Percentiles rank a stretch among this genome's conserved stretches.
These are phyloP conservation scores for Menura novaehollandiae DNA, from an alignment of 2,113 vertebrate species.

Conservation along the genomic window DNA sequence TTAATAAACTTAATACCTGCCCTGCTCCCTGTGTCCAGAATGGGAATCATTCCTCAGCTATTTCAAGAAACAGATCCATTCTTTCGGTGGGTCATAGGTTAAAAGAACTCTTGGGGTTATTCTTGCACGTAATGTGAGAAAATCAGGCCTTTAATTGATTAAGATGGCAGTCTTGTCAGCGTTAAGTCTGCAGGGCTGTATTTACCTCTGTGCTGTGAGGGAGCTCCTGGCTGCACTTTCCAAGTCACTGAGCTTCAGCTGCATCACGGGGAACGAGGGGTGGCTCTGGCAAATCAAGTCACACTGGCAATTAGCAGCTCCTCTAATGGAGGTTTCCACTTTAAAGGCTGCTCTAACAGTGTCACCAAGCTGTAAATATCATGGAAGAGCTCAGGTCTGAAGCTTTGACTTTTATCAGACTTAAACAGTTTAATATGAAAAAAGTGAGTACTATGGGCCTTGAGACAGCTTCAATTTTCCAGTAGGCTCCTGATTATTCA, in stretches of 20 bases:
- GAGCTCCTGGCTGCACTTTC: neutral
- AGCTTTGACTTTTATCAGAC: neutral
- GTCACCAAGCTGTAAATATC: neutral
- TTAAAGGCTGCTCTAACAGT: neutral
- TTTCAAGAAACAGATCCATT: neutral
- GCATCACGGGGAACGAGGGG: neutral
- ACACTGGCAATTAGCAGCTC: neutral
- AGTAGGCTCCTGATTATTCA: neutral
- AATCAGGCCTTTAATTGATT: neutral
- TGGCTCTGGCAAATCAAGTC: neutral
- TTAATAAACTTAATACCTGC: neutral
- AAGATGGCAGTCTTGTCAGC: neutral
- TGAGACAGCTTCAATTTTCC: neutral
- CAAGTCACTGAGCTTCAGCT: neutral
- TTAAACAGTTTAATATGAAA: neutral
- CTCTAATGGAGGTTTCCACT: neutral
- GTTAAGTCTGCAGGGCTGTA: neutral
- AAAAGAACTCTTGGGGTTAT: neutral
- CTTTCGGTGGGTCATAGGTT: rapidly evolving
- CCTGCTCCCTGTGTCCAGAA: neutral
- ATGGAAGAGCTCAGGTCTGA: neutral
- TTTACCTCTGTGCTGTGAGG: neutral
- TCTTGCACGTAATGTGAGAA: rapidly evolving
- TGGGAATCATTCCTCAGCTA: neutral
- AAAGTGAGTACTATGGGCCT: neutral